phyloP scores from a whole-genome alignment of 2,113 vertebrate genomes.

The Siphamia tubifer region DNA sequence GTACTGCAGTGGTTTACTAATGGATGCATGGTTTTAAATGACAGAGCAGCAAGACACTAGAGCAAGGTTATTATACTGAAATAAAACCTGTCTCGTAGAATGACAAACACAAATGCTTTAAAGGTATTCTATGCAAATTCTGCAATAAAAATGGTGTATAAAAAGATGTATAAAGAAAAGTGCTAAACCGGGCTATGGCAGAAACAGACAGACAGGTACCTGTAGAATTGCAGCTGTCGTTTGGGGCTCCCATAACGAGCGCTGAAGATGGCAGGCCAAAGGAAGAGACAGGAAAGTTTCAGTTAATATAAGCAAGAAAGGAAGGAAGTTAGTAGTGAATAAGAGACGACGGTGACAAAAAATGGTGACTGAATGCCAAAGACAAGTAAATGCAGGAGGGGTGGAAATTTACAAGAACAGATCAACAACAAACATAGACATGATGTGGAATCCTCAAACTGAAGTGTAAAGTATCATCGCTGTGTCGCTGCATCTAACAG shows the following conservation, averaged over 20 bases:
- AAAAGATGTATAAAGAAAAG: not conserved
- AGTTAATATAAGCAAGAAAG: constrained; percentile 44
- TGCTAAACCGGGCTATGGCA: not conserved
- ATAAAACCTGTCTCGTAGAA: not conserved
- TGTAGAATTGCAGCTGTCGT: constrained; percentile 99
- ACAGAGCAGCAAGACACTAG: constrained; percentile 42
- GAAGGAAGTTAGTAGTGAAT: constrained; percentile 16
- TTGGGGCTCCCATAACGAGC: constrained; percentile 99
- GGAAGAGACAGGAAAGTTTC: constrained; percentile 39
- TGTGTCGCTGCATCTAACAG: too few species aligned
- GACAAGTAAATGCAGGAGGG: not conserved
- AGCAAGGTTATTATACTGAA: constrained; percentile 32
- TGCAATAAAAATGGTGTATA: not conserved
- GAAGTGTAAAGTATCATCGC: too few species aligned
- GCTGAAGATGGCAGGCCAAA: constrained; percentile 83
- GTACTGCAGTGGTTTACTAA: constrained; percentile 39
- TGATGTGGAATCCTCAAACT: too few species aligned
- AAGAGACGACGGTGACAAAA: not conserved
- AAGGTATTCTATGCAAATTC: not conserved
- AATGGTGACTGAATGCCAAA: not conserved
- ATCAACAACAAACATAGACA: too few species aligned
- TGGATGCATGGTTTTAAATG: constrained; percentile 56
- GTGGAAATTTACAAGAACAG: too few species aligned
- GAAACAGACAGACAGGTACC: constrained; percentile 82
- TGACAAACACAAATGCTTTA: not conserved